A percentile compares a stretch with the other conserved stretches of the same genome.
These are phyloP conservation scores for Gavialis gangeticus DNA, from an alignment of 2,113 vertebrate genomes.

Conservation along the genomic window DNA sequence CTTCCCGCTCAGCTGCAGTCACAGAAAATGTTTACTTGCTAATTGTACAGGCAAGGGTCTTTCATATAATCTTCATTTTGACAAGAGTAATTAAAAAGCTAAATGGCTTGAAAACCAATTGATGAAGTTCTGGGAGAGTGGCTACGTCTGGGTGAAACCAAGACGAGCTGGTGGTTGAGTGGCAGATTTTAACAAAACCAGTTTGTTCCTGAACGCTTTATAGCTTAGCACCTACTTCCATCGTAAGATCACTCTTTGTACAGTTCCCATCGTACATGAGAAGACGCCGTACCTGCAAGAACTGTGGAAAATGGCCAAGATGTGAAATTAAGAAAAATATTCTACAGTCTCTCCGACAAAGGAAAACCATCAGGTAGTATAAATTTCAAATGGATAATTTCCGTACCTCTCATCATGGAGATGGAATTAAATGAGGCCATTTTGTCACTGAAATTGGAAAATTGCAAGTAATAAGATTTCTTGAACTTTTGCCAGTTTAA, in stretches of 20 bases:
- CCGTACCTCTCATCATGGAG: neutral
- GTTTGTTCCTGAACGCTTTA: neutral
- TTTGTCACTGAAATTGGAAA: neutral
- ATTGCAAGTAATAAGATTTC: neutral
- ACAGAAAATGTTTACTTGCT: constrained; percentile 54
- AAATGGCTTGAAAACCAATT: constrained; percentile 50
- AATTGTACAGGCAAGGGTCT: constrained; percentile 72
- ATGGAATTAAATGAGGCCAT: neutral
- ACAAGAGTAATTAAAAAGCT: constrained; percentile 76
- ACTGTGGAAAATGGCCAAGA: neutral
- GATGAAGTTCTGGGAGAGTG: constrained; percentile 66
- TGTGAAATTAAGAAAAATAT: neutral
- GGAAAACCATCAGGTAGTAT: neutral
- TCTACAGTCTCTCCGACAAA: accelerated
- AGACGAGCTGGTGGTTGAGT: neutral
- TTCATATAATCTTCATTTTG: constrained; percentile 66
- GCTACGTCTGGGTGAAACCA: neutral
- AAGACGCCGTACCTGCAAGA: neutral
- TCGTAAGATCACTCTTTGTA: neutral
- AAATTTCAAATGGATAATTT: neutral
- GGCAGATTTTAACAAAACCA: neutral
- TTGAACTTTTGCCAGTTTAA: neutral
- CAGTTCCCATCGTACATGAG: neutral
- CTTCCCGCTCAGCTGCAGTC: constrained; percentile 33
- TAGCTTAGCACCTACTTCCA: neutral